Conservation (phyloP, 2,888 invertebrate genomes). For the Odontomyia ornata region DNA sequence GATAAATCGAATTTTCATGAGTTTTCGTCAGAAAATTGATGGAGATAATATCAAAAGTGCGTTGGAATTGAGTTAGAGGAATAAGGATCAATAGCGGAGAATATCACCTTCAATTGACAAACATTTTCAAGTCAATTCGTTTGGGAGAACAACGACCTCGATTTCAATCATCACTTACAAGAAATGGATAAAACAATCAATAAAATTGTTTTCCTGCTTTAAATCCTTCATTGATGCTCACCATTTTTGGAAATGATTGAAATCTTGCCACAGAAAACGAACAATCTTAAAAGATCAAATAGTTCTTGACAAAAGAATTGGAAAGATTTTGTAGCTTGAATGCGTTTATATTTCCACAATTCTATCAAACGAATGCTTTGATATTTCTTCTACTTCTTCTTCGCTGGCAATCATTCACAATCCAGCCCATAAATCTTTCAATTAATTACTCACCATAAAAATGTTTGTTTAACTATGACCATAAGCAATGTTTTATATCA, state of each 20-base stretch:
- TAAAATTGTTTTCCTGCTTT: background rate
- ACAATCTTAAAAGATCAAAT: background rate
- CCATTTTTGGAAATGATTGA: background rate
- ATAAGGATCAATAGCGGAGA: background rate
- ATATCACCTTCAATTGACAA: background rate
- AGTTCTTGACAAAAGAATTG: background rate
- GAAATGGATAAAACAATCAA: background rate
- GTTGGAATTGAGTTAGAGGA: background rate
- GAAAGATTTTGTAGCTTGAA: background rate
- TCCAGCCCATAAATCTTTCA: constrained; percentile 38
- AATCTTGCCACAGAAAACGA: background rate
- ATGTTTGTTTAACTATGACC: constrained; percentile 30
- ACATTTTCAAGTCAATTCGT: background rate
- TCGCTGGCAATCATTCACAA: constrained; percentile 21
- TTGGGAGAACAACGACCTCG: background rate
- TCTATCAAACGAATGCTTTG: background rate
- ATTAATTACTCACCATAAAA: constrained; percentile 41
- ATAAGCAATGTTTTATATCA: background rate
- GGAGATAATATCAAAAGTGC: background rate
- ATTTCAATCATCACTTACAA: background rate
- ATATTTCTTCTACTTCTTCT: background rate
- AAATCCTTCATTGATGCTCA: background rate
- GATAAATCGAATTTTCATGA: background rate
- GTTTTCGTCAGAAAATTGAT: constrained; percentile 5
- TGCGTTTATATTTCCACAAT: background rate